Percentiles rank a stretch among this genome's conserved stretches.
phyloP scores from a whole-genome alignment of 2,113 vertebrate species.

The Trematocara macrostoma region DNA sequence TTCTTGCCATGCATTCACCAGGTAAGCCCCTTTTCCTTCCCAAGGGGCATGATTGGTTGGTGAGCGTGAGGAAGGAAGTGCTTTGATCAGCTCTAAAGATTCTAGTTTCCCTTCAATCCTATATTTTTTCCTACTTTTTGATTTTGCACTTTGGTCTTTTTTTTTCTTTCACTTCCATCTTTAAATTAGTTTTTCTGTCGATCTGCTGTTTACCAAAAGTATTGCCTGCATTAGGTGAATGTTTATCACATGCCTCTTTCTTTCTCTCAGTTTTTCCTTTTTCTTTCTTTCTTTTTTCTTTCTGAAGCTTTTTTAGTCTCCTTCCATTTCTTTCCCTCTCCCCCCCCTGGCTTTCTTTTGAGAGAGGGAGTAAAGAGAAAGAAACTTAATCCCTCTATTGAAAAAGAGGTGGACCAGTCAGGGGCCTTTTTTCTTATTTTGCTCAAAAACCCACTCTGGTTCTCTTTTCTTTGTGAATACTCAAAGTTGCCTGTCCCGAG shows the following conservation, averaged over 20 bases:
- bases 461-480: conserved; percentile 5
- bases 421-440: conserved; percentile 13
- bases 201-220: not conserved
- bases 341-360: conserved; percentile 25
- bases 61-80: not conserved
- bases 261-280: not conserved
- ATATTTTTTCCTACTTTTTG: not conserved
- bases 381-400: conserved; percentile 71
- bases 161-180: not conserved
- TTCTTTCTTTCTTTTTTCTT: conserved; percentile 26
- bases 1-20: not conserved
- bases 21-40: not conserved
- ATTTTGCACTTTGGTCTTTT: not conserved
- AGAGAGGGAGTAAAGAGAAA: conserved; percentile 39
- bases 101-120: not conserved
- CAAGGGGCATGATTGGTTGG: not conserved
- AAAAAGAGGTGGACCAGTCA: conserved; percentile 52
- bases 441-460: conserved; percentile 18
- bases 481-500: not conserved
- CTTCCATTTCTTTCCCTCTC: not conserved
- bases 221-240: not conserved
- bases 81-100: not conserved
- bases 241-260: conserved; percentile 20
- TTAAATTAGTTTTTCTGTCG: not conserved
- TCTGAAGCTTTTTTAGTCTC: not conserved